A percentile compares a stretch with the other conserved stretches of the same genome.
Evolutionary conservation across 2,797 vertebrate genomes (phyloP).

Genomic region (Tragopan temminckii): DNA sequence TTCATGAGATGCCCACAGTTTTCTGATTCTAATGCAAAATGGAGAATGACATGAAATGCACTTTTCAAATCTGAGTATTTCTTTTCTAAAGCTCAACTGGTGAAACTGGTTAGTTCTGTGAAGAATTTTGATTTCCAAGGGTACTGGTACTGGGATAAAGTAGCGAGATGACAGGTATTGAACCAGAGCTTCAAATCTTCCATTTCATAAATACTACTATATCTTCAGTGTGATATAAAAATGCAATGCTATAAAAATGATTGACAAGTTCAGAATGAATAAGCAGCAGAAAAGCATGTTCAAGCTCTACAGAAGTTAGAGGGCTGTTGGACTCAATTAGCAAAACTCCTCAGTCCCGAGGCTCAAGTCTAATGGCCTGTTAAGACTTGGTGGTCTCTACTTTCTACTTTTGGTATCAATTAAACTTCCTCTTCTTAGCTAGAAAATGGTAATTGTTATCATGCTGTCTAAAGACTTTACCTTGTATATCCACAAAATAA

Average conservation of each 20-base stretch:
- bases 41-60: not conserved
- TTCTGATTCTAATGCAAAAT: slow-evolving; percentile 9
- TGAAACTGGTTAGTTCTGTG: not conserved
- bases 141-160: not conserved
- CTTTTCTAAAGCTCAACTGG: not conserved
- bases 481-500: not conserved
- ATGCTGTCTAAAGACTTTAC: not conserved
- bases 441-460: not conserved
- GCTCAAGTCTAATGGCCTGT: not conserved
- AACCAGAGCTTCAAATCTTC: not conserved
- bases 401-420: not conserved
- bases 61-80: not conserved
- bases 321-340: not conserved
- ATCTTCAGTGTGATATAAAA: not conserved
- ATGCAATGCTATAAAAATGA: not conserved
- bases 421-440: not conserved
- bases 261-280: not conserved
- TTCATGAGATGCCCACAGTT: not conserved
- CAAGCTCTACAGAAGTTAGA: not conserved
- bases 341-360: not conserved
- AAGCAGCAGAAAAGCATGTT: not conserved
- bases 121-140: not conserved
- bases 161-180: not conserved
- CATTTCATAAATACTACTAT: not conserved
- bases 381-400: not conserved